These are phyloP conservation scores for Palloptera scutellata DNA, from an alignment of 2,888 invertebrate genomes.

Conservation along the genomic window DNA sequence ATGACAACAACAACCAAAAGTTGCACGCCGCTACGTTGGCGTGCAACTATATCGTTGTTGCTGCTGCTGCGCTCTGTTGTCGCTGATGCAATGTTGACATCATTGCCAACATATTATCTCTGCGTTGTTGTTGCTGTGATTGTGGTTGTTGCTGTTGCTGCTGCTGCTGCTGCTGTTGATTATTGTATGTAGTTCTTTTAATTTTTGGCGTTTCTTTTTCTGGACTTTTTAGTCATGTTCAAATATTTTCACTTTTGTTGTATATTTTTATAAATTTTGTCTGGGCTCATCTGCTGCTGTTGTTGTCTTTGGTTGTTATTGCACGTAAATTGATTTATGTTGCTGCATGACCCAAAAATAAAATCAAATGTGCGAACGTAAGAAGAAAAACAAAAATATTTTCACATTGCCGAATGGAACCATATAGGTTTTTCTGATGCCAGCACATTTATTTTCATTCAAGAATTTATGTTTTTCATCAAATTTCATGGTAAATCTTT, in stretches of 20 bases:
- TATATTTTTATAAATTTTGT: too few species aligned
- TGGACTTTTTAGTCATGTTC: neutral
- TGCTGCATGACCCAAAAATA: constrained; percentile 13
- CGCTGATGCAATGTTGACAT: constrained; percentile 19
- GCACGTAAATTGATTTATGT: constrained; percentile 10
- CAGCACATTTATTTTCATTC: too few species aligned
- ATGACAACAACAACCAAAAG: neutral
- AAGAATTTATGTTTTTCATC: too few species aligned
- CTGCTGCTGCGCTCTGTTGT: constrained; percentile 27
- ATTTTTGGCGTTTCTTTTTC: neutral
- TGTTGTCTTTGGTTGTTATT: too few species aligned
- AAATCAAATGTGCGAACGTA: neutral
- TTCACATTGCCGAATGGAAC: too few species aligned
- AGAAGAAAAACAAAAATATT: neutral
- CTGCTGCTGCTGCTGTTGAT: neutral
- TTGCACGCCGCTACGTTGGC: neutral
- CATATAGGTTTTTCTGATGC: too few species aligned
- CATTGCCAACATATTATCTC: constrained; percentile 21
- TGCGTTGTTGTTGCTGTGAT: neutral
- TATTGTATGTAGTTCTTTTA: neutral
- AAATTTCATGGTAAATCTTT: too few species aligned
- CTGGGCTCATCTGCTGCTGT: too few species aligned
- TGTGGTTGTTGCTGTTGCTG: too few species aligned
- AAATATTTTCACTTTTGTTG: too few species aligned
- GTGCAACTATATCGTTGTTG: constrained; percentile 10